phyloP scores from a whole-genome alignment of 2,888 invertebrate species.

The Steinernema carpocapsae region DNA sequence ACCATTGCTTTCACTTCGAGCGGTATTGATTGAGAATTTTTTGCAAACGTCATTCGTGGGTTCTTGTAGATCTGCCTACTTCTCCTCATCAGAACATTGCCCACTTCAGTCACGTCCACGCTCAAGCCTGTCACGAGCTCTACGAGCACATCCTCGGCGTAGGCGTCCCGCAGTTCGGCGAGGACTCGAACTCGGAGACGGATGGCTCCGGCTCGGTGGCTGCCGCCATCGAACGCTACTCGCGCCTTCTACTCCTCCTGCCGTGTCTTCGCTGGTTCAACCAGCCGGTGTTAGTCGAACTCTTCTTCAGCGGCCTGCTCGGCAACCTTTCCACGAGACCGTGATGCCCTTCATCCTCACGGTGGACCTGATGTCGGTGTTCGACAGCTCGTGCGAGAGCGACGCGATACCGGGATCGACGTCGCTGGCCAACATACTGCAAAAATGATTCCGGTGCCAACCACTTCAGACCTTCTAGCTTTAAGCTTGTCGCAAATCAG shows the following conservation, averaged over 20 bases:
- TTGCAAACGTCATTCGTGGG: not conserved
- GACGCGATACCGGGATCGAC: conserved; percentile 30
- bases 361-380: conserved; percentile 29
- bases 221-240: conserved; percentile 56
- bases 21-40: conserved; percentile 42
- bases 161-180: conserved; percentile 36
- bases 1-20: conserved; percentile 65
- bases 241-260: conserved; percentile 71
- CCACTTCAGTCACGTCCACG: conserved; percentile 75
- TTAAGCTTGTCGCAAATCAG: conserved; percentile 26
- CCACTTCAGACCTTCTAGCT: conserved; percentile 8
- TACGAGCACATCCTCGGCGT: conserved; percentile 65
- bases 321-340: conserved; percentile 90
- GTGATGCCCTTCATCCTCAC: conserved; percentile 87
- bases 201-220: conserved; percentile 48
- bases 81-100: conserved; percentile 70
- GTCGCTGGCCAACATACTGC: conserved; percentile 11
- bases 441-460: conserved; percentile 21
- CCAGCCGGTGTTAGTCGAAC: conserved; percentile 79
- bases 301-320: conserved; percentile 88
- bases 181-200: conserved; percentile 51
- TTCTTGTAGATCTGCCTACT: conserved; percentile 72
- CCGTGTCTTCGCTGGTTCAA: conserved; percentile 76
- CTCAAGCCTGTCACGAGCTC: conserved; percentile 75
- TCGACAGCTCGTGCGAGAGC: conserved; percentile 25